A percentile compares a stretch with the other conserved stretches of the same genome.
These are phyloP conservation scores for Monoplex corrugatus DNA, from an alignment of 2,888 invertebrate genomes.

Conservation along the genomic window DNA sequence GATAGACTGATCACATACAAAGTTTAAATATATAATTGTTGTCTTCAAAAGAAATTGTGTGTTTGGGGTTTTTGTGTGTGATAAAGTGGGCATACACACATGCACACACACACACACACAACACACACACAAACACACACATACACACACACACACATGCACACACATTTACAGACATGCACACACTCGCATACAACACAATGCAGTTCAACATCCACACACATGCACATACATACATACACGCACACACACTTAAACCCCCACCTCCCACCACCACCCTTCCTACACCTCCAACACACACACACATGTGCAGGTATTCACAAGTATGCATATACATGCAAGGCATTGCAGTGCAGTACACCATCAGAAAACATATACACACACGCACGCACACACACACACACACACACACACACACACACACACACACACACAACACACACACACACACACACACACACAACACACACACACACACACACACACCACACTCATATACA, in stretches of 20 bases:
- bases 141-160: not conserved
- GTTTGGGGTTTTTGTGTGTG: too few relatives aligned
- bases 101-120: not conserved
- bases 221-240: not conserved
- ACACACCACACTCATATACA: too few relatives aligned
- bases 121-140: not conserved
- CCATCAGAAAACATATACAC: too few relatives aligned
- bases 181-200: not conserved
- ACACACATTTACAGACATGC: not conserved
- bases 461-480: too few relatives aligned
- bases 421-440: not conserved
- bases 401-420: not conserved
- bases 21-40: too few relatives aligned
- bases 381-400: not conserved
- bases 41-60: too few relatives aligned
- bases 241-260: not conserved
- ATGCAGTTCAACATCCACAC: not conserved
- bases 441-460: not conserved
- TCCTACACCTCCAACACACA: not conserved
- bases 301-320: not conserved
- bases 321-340: too few relatives aligned
- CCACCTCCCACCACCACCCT: too few relatives aligned
- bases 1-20: too few relatives aligned
- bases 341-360: too few relatives aligned
- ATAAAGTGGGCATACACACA: not conserved